phyloP scores from a whole-genome alignment of 2,888 invertebrate genomes.

The Protophormia terraenovae region DNA sequence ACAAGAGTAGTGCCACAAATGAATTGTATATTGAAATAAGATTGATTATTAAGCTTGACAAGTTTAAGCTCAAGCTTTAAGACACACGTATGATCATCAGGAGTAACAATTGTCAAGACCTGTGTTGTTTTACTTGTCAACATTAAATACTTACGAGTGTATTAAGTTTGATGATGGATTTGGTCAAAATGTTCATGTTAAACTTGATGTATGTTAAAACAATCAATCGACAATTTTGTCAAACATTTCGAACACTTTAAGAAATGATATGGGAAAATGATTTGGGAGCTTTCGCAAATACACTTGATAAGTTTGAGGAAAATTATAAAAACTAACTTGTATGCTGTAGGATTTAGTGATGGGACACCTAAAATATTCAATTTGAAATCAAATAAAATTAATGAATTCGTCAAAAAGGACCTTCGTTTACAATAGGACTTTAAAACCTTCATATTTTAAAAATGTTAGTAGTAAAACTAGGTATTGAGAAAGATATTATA shows the following conservation, averaged over 20 bases:
- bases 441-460: too few relatives aligned
- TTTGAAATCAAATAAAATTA: too few relatives aligned
- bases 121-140: constrained; percentile 1
- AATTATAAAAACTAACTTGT: too few relatives aligned
- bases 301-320: constrained; percentile 12
- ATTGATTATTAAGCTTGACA: constrained; percentile 58
- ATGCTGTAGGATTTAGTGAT: too few relatives aligned
- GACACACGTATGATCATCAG: too few relatives aligned
- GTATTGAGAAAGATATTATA: too few relatives aligned
- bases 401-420: too few relatives aligned
- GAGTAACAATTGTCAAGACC: constrained; percentile 27
- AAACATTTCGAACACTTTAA: constrained; percentile 61
- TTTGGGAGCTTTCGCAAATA: not conserved
- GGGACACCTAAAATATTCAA: too few relatives aligned
- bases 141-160: constrained; percentile 6
- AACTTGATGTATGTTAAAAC: constrained; percentile 78
- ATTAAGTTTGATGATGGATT: constrained; percentile 79
- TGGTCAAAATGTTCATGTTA: constrained; percentile 73
- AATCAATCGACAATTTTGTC: constrained; percentile 78
- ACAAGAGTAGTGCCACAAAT: not conserved
- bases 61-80: constrained; percentile 22
- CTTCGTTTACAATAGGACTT: too few relatives aligned
- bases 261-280: not conserved
- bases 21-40: constrained; percentile 42
- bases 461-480: too few relatives aligned